These are phyloP conservation scores for Rhagium mordax DNA, from an alignment of 2,888 invertebrate genomes.

Conservation along the genomic window DNA sequence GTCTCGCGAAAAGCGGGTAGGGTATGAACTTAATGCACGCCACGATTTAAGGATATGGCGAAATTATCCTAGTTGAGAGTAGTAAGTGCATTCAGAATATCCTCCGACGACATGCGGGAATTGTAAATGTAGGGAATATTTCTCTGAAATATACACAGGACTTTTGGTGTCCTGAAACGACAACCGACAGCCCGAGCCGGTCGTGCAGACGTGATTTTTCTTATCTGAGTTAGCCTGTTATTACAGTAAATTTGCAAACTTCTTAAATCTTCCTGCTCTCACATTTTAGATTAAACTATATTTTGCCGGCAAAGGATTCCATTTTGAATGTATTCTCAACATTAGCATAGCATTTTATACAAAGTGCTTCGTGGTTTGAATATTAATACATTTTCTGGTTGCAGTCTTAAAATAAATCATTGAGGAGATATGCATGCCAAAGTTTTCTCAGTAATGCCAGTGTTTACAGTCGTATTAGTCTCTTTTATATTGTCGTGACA, in stretches of 20 bases:
- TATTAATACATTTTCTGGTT: constrained; percentile 63
- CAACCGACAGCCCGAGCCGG: constrained; percentile 18
- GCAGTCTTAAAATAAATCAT: constrained; percentile 60
- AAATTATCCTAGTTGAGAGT: constrained; percentile 34
- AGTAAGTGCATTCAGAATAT: constrained; percentile 29
- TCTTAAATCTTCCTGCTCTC: constrained; percentile 53
- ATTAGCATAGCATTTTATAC: constrained; percentile 66
- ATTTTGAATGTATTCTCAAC: constrained; percentile 58
- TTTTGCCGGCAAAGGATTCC: constrained; percentile 39
- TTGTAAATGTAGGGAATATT: constrained; percentile 25
- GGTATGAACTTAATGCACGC: constrained; percentile 19
- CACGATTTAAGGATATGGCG: constrained; percentile 30
- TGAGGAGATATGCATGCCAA: constrained; percentile 51
- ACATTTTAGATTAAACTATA: constrained; percentile 55
- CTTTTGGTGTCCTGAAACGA: constrained; percentile 13
- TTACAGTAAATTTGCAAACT: constrained; percentile 60
- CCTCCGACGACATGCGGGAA: constrained; percentile 26
- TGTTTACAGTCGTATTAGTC: constrained; percentile 56
- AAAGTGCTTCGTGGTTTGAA: constrained; percentile 65
- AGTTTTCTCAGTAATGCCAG: constrained; percentile 53
- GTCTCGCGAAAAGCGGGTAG: not conserved
- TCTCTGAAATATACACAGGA: constrained; percentile 15
- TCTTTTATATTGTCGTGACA: constrained; percentile 49
- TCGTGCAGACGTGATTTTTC: constrained; percentile 40
- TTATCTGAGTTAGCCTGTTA: constrained; percentile 53